These are phyloP conservation scores for Lepidothrix coronata DNA, from an alignment of 2,113 vertebrate species.

Conservation along the genomic window DNA sequence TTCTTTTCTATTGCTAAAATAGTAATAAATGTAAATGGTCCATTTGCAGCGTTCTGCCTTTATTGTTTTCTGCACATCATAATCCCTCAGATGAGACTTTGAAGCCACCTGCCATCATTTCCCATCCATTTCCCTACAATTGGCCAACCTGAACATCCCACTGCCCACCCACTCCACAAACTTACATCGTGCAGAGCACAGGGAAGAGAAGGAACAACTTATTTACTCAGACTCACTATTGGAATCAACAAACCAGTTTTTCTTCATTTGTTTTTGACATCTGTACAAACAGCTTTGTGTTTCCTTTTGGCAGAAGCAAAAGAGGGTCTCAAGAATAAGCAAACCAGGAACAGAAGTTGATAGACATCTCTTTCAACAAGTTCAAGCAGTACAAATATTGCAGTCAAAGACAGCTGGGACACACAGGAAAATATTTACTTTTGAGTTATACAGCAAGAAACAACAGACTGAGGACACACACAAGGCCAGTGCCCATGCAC, in stretches of 20 bases:
- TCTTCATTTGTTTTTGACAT: slow-evolving; percentile 35
- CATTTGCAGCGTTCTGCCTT: not conserved
- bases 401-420: not conserved
- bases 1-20: not conserved
- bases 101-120: not conserved
- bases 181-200: not conserved
- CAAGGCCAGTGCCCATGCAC: not conserved
- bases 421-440: not conserved
- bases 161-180: not conserved
- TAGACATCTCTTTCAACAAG: not conserved
- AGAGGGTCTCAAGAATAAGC: not conserved
- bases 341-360: not conserved
- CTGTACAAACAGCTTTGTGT: slow-evolving; percentile 6
- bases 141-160: not conserved
- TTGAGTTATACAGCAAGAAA: not conserved
- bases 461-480: not conserved
- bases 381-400: not conserved
- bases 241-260: slow-evolving; percentile 65
- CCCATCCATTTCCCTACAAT: not conserved
- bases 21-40: not conserved
- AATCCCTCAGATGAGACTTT: not conserved
- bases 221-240: not conserved
- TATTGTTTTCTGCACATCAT: not conserved
- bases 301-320: not conserved
- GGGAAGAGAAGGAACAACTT: not conserved